Percentiles rank a stretch among this genome's conserved stretches.
These are phyloP conservation scores for Axis porcinus DNA, from an alignment of 2,113 vertebrate genomes.

Conservation along the genomic window DNA sequence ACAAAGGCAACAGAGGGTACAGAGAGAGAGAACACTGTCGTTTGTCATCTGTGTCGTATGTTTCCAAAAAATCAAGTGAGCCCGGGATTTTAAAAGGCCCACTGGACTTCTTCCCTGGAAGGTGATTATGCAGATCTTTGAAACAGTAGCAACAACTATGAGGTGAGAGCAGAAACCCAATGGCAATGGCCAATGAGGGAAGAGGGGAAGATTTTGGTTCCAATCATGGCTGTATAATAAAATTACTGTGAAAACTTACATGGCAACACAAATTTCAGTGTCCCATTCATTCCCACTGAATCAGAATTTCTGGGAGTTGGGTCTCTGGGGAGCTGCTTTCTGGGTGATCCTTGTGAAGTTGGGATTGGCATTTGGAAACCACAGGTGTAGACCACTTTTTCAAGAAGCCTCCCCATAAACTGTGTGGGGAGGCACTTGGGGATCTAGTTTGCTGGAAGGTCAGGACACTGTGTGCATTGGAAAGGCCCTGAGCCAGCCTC, in stretches of 20 bases:
- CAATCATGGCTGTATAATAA: neutral
- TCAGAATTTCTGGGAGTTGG: neutral
- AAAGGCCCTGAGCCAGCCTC: neutral
- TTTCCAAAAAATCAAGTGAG: neutral
- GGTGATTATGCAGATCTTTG: neutral
- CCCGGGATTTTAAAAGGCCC: neutral
- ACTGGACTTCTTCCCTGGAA: neutral
- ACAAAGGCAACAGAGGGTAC: neutral
- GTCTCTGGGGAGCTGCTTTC: neutral
- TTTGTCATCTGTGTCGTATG: neutral
- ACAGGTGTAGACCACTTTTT: neutral
- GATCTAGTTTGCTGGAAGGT: neutral
- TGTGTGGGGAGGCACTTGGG: neutral
- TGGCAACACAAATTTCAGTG: neutral
- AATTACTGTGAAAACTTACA: neutral
- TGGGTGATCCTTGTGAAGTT: neutral
- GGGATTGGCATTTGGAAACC: neutral
- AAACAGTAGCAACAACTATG: neutral
- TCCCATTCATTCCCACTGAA: neutral
- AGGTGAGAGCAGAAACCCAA: neutral
- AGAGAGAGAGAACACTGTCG: neutral
- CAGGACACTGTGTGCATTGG: neutral
- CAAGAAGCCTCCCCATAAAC: neutral
- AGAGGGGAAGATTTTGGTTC: neutral
- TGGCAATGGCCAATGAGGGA: neutral